Percentiles rank a stretch among this genome's conserved stretches.
Evolutionary conservation across 2,888 invertebrate genomes (phyloP).

Genomic region (Eumerus sabulonum): DNA sequence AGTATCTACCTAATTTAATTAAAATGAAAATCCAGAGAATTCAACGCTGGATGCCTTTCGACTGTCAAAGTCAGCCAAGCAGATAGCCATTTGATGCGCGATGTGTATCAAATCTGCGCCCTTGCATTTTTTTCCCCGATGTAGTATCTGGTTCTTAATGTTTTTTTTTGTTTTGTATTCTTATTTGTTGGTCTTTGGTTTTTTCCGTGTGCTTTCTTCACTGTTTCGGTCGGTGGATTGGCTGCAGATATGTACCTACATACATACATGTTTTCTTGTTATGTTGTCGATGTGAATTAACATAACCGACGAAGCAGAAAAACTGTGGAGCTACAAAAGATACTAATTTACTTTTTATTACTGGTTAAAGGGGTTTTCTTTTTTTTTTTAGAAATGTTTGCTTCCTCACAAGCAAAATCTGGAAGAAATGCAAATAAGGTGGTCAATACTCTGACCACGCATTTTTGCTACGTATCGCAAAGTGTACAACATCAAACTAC

Average conservation of each 20-base stretch:
- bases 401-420: neutral
- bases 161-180: conserved; percentile 6
- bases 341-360: conserved; percentile 54
- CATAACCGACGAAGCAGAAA: conserved; percentile 65
- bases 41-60: conserved; percentile 63
- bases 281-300: conserved; percentile 55
- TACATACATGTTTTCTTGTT: conserved; percentile 4
- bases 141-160: no score
- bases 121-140: conserved; percentile 58
- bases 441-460: no score
- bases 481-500: no score
- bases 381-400: no score
- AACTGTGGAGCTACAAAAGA: conserved; percentile 42
- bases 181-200: conserved; percentile 24
- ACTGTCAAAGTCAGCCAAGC: conserved; percentile 67
- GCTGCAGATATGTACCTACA: conserved; percentile 33
- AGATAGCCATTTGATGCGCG: conserved; percentile 69
- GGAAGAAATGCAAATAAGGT: conserved; percentile 17
- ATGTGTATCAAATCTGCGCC: conserved; percentile 63
- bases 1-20: conserved; percentile 61
- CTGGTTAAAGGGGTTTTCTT: conserved; percentile 11
- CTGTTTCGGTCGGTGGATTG: conserved; percentile 35
- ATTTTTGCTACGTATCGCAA: no score
- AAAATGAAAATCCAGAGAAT: conserved; percentile 66
- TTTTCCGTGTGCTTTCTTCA: no score